phyloP scores from a whole-genome alignment of 2,888 invertebrate genomes.

The Caenorhabditis japonica region DNA sequence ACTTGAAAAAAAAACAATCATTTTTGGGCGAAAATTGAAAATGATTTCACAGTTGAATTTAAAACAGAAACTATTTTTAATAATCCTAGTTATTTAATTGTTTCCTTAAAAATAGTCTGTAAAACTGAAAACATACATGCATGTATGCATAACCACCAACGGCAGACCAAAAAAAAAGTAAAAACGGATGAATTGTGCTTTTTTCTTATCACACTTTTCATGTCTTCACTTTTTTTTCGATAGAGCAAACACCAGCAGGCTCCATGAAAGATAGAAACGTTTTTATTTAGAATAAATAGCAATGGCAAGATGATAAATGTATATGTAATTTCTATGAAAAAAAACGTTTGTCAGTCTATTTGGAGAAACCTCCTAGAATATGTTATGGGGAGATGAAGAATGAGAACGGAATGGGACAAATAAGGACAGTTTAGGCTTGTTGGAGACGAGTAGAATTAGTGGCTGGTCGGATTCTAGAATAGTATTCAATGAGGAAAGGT shows the following conservation, averaged over 20 bases:
- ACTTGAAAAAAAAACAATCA: too few relatives aligned
- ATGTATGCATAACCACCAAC: too few relatives aligned
- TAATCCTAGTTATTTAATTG: too few relatives aligned
- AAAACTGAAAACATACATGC: too few relatives aligned
- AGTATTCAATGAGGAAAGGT: slow-evolving; percentile 68
- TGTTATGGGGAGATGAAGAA: slow-evolving; percentile 33
- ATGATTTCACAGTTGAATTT: too few relatives aligned
- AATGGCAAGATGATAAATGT: slow-evolving; percentile 50
- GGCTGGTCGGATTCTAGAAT: slow-evolving; percentile 69
- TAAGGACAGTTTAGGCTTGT: slow-evolving; percentile 7
- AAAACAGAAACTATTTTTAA: too few relatives aligned
- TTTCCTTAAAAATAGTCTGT: too few relatives aligned
- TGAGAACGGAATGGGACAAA: slow-evolving; percentile 26
- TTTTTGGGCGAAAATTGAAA: too few relatives aligned
- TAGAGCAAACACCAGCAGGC: slow-evolving; percentile 12
- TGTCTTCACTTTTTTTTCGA: slow-evolving; percentile 16
- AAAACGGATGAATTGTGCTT: slow-evolving; percentile 19
- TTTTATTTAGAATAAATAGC: slow-evolving; percentile 48
- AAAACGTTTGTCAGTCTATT: slow-evolving; percentile 20
- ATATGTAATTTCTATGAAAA: slow-evolving; percentile 20
- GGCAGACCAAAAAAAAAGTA: too few relatives aligned
- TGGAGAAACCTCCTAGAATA: slow-evolving; percentile 41
- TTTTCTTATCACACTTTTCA: slow-evolving; percentile 22
- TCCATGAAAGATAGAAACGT: slow-evolving; percentile 9
- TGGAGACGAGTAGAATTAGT: slow-evolving; percentile 23